Evolutionary conservation across 2,113 vertebrate genomes (phyloP).

Genomic region (Bothrops jararaca): DNA sequence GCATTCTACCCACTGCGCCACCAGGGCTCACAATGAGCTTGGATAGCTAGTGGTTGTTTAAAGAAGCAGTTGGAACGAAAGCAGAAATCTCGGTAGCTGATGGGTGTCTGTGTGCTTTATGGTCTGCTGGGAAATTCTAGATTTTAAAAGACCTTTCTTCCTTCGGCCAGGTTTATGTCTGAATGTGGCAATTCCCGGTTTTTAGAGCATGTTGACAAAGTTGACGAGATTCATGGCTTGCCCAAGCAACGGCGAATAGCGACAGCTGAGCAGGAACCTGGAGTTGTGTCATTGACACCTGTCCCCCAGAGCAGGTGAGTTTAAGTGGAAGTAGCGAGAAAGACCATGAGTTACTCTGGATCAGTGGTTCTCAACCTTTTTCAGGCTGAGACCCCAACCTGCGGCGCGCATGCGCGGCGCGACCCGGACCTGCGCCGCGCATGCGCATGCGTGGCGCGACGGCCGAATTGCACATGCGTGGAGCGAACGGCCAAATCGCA

Average conservation of each 20-base stretch:
- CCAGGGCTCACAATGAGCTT: not conserved
- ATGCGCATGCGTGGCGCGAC: too few species aligned
- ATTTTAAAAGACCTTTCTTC: not conserved
- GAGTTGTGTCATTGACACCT: conserved; percentile 56
- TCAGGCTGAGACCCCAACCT: too few species aligned
- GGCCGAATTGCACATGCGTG: too few species aligned
- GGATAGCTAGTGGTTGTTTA: not conserved
- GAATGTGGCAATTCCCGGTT: conserved; percentile 79
- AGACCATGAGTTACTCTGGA: too few species aligned
- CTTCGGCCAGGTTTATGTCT: conserved; percentile 76
- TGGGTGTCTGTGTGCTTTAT: not conserved
- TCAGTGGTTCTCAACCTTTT: too few species aligned
- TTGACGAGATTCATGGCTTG: conserved; percentile 79
- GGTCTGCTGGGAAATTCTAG: not conserved
- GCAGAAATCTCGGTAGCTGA: too few species aligned
- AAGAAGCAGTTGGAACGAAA: not conserved
- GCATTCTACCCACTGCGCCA: not conserved
- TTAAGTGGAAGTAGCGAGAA: too few species aligned
- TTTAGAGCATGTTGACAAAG: conserved; percentile 80
- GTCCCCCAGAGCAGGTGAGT: conserved; percentile 37
- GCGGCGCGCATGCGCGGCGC: too few species aligned
- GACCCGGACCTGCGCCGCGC: too few species aligned
- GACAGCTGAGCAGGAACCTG: conserved; percentile 32
- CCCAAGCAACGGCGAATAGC: conserved; percentile 59
- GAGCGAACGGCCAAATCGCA: too few species aligned